Conservation (phyloP, 2,797 vertebrate species). For the Spinibarbus caldwelli region DNA sequence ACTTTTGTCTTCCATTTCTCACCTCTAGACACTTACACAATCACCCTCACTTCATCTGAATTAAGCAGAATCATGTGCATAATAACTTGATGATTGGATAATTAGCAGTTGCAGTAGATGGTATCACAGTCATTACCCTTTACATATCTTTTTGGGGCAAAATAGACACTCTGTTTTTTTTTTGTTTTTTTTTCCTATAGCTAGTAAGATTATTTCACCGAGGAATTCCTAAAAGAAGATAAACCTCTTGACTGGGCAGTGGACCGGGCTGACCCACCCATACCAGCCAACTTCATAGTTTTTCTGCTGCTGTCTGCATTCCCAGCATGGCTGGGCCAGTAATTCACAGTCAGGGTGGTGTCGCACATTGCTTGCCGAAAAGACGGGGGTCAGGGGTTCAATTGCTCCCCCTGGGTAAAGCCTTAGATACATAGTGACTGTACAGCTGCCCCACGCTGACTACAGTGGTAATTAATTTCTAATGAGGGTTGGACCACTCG, state of each 20-base stretch:
- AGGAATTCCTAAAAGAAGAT: neutral
- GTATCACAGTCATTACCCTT: conserved; percentile 25
- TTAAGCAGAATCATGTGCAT: conserved; percentile 14
- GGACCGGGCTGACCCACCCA: neutral
- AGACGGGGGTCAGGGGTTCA: conserved; percentile 73
- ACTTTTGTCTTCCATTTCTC: conserved; percentile 29
- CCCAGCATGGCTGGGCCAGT: no score
- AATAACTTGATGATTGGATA: conserved; percentile 42
- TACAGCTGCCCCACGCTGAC: conserved; percentile 51
- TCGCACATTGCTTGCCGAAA: conserved; percentile 69
- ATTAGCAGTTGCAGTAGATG: conserved; percentile 22
- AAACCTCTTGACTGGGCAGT: neutral
- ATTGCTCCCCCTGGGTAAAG: conserved; percentile 70
- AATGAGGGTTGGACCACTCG: conserved; percentile 65
- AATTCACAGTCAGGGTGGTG: conserved; percentile 70
- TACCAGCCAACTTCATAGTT: conserved; percentile 14
- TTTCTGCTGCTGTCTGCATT: conserved; percentile 71
- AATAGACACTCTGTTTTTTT: neutral
- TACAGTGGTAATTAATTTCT: conserved; percentile 68
- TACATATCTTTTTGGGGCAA: neutral
- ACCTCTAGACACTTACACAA: conserved; percentile 21
- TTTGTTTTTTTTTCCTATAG: no score
- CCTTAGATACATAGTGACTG: conserved; percentile 61
- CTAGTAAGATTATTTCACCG: neutral
- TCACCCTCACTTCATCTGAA: conserved; percentile 21